Percentiles rank a stretch among this genome's conserved stretches.
These are phyloP conservation scores for Sapayoa aenigma DNA, from an alignment of 2,113 vertebrate species.

Conservation along the genomic window DNA sequence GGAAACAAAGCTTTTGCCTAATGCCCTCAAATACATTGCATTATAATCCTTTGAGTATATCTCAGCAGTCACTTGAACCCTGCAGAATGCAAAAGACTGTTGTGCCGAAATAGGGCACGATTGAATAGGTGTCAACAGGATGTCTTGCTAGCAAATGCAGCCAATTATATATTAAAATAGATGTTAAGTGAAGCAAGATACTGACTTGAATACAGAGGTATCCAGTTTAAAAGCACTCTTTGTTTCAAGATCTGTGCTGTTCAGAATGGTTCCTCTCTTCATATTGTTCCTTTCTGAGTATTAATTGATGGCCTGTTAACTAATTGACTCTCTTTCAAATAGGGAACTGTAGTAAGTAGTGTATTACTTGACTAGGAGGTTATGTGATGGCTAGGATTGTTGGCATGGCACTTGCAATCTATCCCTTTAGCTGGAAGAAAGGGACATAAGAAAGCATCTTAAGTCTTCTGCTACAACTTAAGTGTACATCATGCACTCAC, in stretches of 20 bases:
- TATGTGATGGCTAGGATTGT: background rate
- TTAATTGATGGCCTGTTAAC: background rate
- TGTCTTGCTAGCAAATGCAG: background rate
- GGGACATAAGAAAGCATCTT: background rate
- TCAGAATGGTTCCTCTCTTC: background rate
- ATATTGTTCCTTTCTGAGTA: background rate
- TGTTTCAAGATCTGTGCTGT: background rate
- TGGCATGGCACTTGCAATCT: background rate
- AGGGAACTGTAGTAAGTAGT: background rate
- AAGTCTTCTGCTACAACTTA: background rate
- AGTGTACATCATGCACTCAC: background rate
- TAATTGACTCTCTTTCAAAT: background rate
- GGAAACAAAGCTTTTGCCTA: background rate
- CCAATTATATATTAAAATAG: background rate
- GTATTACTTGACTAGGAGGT: background rate
- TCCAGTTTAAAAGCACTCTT: background rate
- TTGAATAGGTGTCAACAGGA: constrained; percentile 1
- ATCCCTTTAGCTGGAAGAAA: background rate
- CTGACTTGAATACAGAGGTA: background rate
- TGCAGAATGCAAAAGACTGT: background rate
- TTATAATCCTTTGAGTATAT: background rate
- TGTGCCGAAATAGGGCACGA: background rate
- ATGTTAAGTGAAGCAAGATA: background rate
- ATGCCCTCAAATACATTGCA: background rate
- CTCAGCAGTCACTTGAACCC: background rate